These are phyloP conservation scores for Plagodis pulveraria DNA, from an alignment of 2,888 invertebrate genomes.

Conservation along the genomic window DNA sequence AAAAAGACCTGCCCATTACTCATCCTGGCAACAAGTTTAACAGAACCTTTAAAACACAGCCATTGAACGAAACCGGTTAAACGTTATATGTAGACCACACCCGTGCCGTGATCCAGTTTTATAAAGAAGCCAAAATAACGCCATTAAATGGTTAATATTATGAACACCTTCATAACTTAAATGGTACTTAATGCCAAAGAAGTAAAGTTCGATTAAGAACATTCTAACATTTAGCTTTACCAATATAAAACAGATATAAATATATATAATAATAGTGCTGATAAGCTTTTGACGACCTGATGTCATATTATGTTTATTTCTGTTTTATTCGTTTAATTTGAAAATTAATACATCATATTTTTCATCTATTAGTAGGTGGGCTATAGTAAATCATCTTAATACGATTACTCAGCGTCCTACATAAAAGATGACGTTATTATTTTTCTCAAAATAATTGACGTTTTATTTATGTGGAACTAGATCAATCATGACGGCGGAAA, in stretches of 20 bases:
- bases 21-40: background rate
- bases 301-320: too few relatives aligned
- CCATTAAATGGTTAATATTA: background rate
- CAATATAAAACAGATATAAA: too few relatives aligned
- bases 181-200: background rate
- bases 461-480: constrained; percentile 12
- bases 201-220: background rate
- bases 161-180: constrained; percentile 1
- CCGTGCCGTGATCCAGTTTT: constrained; percentile 8
- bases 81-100: constrained; percentile 7
- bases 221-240: too few relatives aligned
- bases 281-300: too few relatives aligned
- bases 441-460: too few relatives aligned
- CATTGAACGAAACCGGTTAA: constrained; percentile 11
- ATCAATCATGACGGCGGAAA: constrained; percentile 13
- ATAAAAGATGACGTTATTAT: too few relatives aligned
- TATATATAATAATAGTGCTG: too few relatives aligned
- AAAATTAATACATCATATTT: too few relatives aligned
- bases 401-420: too few relatives aligned
- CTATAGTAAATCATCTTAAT: too few relatives aligned
- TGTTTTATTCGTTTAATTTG: too few relatives aligned
- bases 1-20: background rate
- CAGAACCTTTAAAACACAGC: constrained; percentile 2
- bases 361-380: too few relatives aligned
- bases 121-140: constrained; percentile 5